Base-by-base conservation (phyloP, 2,888 invertebrate species). In the Pycnomerus fuliginosus region DNA sequence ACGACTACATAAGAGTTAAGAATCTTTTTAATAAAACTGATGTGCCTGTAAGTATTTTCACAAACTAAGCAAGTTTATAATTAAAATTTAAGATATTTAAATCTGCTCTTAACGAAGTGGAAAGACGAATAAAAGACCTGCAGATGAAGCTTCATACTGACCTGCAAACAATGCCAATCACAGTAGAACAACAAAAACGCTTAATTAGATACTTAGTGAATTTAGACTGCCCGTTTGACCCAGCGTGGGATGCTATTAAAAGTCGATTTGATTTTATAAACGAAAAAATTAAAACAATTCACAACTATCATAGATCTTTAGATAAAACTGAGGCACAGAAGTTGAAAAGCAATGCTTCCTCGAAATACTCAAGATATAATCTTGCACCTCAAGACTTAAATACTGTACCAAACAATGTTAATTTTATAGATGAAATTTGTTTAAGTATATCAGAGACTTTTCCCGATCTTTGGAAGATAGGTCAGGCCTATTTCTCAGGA, bases 1-100 rank as follows among this genome's bases (percentile, higher is more conserved):
- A 96, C 67, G 99, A 99, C 71, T 99, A 97, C 69, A 88, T 92
- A 1, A 79, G 98, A 58, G 98, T 95, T 2, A 95, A 93, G 70
- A 93, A 96, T 65, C 76, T 98, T 15, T 98, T 97, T 76, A 90
- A 91, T 44, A 93, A 91, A 71, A 93, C 92, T 16, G 93, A 96
- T 70, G 85, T 96, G 10, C 83, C 84, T 59, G 84, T 86, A 67
- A 62, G 67, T 65, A 16, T 15, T n/a, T 15, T 16, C 16, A 16
- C 3, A 13, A 3, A 25, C 38, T 24, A 25, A 37, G 11, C 16
- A 25, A 8, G 1, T 3, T 20, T 14, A 20, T 12, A 11, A 27
- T 8, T 10, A 11, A n/a, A 5, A 4, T 22, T 41, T 8, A 71
- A 87, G 80, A 80, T 92, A 13, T 93, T 94, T 62, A 86, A 87